These are phyloP conservation scores for Siphlonurus alternatus DNA, from an alignment of 2,888 invertebrate species.

Conservation along the genomic window DNA sequence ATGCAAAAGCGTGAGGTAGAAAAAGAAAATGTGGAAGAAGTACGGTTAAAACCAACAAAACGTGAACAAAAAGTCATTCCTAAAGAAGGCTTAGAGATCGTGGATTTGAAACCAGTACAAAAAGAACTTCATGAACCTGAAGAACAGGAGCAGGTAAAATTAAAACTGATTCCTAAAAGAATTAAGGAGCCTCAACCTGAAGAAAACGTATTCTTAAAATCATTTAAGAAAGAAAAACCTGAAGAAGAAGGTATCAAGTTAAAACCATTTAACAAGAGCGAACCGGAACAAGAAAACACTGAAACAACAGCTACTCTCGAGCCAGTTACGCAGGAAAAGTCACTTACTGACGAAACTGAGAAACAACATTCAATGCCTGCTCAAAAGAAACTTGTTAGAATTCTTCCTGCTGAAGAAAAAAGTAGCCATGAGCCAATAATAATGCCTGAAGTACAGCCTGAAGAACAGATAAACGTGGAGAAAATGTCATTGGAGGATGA, in stretches of 20 bases:
- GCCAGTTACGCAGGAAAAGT: too few relatives aligned
- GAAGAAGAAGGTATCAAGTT: not conserved
- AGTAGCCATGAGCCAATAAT: too few relatives aligned
- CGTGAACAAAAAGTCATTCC: constrained; percentile 22
- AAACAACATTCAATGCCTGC: too few relatives aligned
- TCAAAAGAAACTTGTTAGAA: too few relatives aligned
- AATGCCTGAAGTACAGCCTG: too few relatives aligned
- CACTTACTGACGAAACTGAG: too few relatives aligned
- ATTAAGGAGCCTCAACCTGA: constrained; percentile 6
- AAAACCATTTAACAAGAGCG: too few relatives aligned
- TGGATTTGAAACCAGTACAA: constrained; percentile 8
- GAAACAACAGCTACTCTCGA: too few relatives aligned
- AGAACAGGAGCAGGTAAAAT: constrained; percentile 11
- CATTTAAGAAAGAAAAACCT: constrained; percentile 6
- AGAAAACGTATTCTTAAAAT: constrained; percentile 8
- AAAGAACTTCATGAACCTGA: constrained; percentile 7
- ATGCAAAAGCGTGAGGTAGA: constrained; percentile 13
- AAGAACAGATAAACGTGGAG: not conserved
- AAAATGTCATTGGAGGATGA: not conserved
- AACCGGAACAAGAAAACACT: too few relatives aligned
- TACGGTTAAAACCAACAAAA: constrained; percentile 13
- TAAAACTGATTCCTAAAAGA: constrained; percentile 3
- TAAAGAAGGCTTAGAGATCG: constrained; percentile 18
- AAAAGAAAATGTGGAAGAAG: constrained; percentile 12
- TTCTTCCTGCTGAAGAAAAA: not conserved